Base-by-base conservation (phyloP, 2,888 invertebrate species). In the Eristalis intricaria region DNA sequence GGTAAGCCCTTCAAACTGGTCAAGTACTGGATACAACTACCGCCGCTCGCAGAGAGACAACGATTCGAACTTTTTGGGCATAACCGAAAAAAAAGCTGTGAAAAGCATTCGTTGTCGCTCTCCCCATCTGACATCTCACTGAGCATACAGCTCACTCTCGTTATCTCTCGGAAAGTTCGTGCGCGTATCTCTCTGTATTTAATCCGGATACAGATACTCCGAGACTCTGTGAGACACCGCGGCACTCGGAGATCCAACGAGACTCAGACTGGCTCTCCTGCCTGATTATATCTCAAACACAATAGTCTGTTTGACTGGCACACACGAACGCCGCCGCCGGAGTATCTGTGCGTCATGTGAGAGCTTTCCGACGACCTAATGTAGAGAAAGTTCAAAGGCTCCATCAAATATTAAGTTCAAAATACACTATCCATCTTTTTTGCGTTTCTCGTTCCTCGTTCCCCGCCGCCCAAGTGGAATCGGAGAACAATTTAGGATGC, bases 331-430 rank as follows among this genome's bases (percentile, higher is more conserved):
- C 26, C 26, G 11, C 19, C 32, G 50, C 11, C 66, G 23, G 38
- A 32, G 65, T 73, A 60, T 71, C 64, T 82, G 80, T 74, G 69
- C 56, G 50, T 61, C 65, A 60, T 77, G 61, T 56, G 50, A 75
- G 82, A 86, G 86, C 86, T 86, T 86, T 82, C 19, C 50, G 50
- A 8, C 50, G 40, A 64, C 71, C 74, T 58, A 82, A 82, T 86
- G 82, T 82, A 78, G 75, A 85, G 80, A 79, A 86, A 86, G 86
- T 86, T 86, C 86, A 86, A 86, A 86, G 78, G 78, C 82, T 82
- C 66, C 61, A 61, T 74, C 32, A 73, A 74, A 86, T 76, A 84
- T 58, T 66, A 76, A 84, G 71, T 84, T 66, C 68, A 66, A 85
- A 85, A 81, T 58, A 38, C 63, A 58, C 50, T 50, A 15, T 19